Percentiles rank a stretch among this genome's conserved stretches.
These are phyloP conservation scores for Enteromius treurensis DNA, from an alignment of 2,797 vertebrate genomes.

Conservation along the genomic window DNA sequence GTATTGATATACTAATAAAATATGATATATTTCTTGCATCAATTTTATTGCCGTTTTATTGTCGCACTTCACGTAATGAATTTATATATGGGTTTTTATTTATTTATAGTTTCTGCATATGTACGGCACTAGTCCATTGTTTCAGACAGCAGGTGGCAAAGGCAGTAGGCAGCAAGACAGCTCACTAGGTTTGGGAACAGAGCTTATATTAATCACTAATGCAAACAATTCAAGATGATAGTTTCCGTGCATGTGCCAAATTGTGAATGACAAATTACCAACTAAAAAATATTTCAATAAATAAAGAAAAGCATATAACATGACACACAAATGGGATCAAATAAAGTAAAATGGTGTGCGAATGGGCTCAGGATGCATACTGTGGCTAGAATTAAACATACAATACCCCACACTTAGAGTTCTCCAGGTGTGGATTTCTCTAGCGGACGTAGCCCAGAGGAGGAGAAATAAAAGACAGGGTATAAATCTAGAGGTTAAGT, in stretches of 20 bases:
- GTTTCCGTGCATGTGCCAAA: slow-evolving; percentile 42
- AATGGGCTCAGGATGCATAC: slow-evolving; percentile 65
- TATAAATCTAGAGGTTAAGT: slow-evolving; percentile 56
- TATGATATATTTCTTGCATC: background rate
- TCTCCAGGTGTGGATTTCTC: slow-evolving; percentile 86
- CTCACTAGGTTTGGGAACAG: slow-evolving; percentile 18
- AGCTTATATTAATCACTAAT: slow-evolving; percentile 24
- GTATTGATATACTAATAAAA: background rate
- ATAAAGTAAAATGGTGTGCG: slow-evolving; percentile 39
- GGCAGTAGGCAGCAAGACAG: background rate
- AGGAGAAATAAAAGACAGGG: slow-evolving; percentile 77
- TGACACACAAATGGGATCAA: slow-evolving; percentile 52
- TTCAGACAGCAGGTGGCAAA: background rate
- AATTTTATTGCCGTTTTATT: background rate
- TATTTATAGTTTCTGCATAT: background rate
- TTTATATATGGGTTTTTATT: background rate
- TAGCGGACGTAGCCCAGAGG: slow-evolving; percentile 76
- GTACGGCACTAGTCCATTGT: background rate
- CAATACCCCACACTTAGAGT: slow-evolving; percentile 85
- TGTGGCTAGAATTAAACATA: slow-evolving; percentile 78
- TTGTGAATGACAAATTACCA: slow-evolving; percentile 25
- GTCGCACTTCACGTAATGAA: background rate
- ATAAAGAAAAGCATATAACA: background rate
- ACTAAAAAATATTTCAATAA: background rate
- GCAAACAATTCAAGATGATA: slow-evolving; percentile 35